A percentile compares a stretch with the other conserved stretches of the same genome.
phyloP scores from a whole-genome alignment of 2,888 invertebrate genomes.

The Drosophila melanocephala region DNA sequence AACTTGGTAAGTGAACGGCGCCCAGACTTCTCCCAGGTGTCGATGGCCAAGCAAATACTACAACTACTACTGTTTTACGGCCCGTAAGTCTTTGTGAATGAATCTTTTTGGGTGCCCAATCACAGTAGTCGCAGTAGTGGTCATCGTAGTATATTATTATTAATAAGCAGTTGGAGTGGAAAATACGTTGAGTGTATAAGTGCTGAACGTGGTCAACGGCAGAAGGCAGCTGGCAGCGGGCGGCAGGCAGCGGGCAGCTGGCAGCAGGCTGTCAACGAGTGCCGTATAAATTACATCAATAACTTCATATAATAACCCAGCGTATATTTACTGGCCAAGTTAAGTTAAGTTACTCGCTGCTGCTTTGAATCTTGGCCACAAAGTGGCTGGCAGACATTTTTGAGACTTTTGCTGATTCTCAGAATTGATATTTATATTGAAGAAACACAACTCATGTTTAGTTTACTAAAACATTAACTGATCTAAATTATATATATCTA shows the following conservation, averaged over 20 bases:
- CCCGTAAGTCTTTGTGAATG: conserved; percentile 37
- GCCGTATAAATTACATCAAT: conserved; percentile 25
- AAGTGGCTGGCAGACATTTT: background rate
- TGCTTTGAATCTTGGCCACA: background rate
- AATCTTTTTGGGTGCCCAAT: conserved; percentile 10
- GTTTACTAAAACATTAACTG: background rate
- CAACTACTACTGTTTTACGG: conserved; percentile 7
- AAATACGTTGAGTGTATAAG: background rate
- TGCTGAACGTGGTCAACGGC: conserved; percentile 2
- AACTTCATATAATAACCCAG: conserved; percentile 6
- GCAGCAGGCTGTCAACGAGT: conserved; percentile 19
- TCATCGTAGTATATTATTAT: background rate
- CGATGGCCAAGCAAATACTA: conserved; percentile 9
- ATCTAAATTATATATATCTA: background rate
- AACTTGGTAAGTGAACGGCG: conserved; percentile 64
- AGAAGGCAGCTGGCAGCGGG: background rate
- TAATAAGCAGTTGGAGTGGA: background rate
- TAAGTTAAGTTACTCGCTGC: background rate
- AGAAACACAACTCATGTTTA: background rate
- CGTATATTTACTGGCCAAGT: background rate
- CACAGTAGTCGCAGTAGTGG: conserved; percentile 4
- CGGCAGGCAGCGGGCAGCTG: background rate
- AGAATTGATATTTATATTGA: background rate
- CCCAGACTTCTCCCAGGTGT: conserved; percentile 63
- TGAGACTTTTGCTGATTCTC: background rate